Evolutionary conservation across 2,113 vertebrate genomes (phyloP).

Genomic region (Climacteris rufus): DNA sequence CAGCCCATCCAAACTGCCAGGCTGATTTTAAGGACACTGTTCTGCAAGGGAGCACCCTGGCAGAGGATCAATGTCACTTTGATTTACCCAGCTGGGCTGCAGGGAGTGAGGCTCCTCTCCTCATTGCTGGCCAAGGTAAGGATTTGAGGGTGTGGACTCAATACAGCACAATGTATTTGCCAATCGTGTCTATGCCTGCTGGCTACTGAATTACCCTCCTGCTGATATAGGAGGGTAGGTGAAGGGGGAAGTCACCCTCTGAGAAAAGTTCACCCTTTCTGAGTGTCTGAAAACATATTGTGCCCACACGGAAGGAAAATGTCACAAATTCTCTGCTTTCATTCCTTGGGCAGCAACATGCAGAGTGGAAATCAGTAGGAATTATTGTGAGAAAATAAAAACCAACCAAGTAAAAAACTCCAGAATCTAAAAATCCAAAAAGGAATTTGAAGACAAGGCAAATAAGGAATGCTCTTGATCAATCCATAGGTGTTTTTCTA

Average conservation of each 20-base stretch:
- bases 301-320: neutral
- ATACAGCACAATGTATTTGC: neutral
- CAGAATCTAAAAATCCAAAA: neutral
- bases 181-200: neutral
- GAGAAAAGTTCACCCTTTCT: neutral
- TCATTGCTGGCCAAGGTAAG: neutral
- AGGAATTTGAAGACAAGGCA: neutral
- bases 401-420: neutral
- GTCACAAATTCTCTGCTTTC: neutral
- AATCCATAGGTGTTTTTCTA: neutral
- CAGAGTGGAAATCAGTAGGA: neutral
- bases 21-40: neutral
- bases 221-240: neutral
- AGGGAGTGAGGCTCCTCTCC: neutral
- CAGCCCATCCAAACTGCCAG: neutral
- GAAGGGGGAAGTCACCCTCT: neutral
- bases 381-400: neutral
- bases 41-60: accelerated
- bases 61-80: accelerated
- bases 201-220: neutral
- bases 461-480: neutral
- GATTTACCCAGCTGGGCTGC: neutral
- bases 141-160: neutral
- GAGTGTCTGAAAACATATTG: neutral
- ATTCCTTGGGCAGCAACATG: neutral